Conservation (phyloP, 2,797 vertebrate genomes). For the Periparus ater region DNA sequence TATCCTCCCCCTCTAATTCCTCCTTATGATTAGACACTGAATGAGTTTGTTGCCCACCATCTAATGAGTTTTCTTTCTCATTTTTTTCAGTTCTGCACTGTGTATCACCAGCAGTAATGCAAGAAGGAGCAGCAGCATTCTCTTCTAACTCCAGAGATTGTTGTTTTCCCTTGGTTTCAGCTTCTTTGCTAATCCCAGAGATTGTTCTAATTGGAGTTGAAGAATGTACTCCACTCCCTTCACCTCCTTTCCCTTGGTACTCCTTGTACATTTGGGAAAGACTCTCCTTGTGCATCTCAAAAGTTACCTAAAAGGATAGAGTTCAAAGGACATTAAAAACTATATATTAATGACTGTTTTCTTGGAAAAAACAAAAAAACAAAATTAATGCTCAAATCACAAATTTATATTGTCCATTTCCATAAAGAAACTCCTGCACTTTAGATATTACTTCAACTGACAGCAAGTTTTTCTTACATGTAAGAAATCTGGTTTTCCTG, state of each 20-base stretch:
- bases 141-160: slow-evolving; percentile 44
- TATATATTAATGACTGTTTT: neutral
- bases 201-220: slow-evolving; percentile 77
- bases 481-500: neutral
- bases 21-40: neutral
- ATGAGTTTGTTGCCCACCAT: neutral
- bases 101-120: neutral
- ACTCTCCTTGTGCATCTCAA: slow-evolving; percentile 94
- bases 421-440: neutral
- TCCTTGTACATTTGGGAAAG: slow-evolving; percentile 88
- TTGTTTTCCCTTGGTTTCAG: slow-evolving; percentile 48
- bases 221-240: slow-evolving; percentile 35
- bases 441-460: neutral
- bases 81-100: neutral
- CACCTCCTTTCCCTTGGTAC: slow-evolving; percentile 82
- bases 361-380: no score
- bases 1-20: slow-evolving; percentile 15
- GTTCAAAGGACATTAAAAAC: neutral
- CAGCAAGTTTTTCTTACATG: neutral
- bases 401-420: neutral
- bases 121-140: neutral
- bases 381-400: neutral
- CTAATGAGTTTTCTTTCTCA: neutral
- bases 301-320: slow-evolving; percentile 86
- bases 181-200: slow-evolving; percentile 77